A percentile compares a stretch with the other conserved stretches of the same genome.
These are phyloP conservation scores for Crambe crambe DNA, from an alignment of 37 sponge, comb jelly and placozoan species.

Conservation along the genomic window DNA sequence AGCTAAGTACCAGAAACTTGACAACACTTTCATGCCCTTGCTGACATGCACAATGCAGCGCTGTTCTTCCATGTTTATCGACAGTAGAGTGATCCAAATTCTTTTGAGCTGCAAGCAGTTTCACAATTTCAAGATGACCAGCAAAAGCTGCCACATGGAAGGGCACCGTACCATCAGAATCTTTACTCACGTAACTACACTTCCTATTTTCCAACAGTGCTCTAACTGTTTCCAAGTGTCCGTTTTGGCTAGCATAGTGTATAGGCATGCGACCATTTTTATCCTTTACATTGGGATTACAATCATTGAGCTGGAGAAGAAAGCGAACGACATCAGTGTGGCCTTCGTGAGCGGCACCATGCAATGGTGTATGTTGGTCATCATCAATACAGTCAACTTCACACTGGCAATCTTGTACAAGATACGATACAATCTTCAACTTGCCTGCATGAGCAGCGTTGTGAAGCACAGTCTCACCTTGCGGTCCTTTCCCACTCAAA, in stretches of 20 bases:
- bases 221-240: conserved; percentile 59
- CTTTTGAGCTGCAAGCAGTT: conserved; percentile 31
- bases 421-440: conserved; percentile 32
- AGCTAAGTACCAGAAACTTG: conserved; percentile 34
- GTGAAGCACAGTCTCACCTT: conserved; percentile 53
- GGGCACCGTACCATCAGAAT: conserved; percentile 62
- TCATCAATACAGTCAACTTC: conserved; percentile 32
- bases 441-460: conserved; percentile 49
- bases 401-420: conserved; percentile 36
- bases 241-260: conserved; percentile 71
- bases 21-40: conserved; percentile 68
- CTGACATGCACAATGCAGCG: conserved; percentile 75
- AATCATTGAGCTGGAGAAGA: conserved; percentile 41
- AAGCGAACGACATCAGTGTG: conserved; percentile 50
- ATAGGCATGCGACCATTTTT: conserved; percentile 67
- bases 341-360: conserved; percentile 69
- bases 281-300: conserved; percentile 33
- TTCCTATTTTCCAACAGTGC: conserved; percentile 33
- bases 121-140: conserved; percentile 65
- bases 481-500: conserved; percentile 35
- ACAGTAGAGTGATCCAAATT: background rate
- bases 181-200: conserved; percentile 1
- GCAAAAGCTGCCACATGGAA: conserved; percentile 67
- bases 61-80: conserved; percentile 34
- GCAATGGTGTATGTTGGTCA: conserved; percentile 57